Evolutionary conservation across 2,797 vertebrate genomes (phyloP), one percentile per base, ranked within the genome.

Genomic region (Squalus acanthias): DNA sequence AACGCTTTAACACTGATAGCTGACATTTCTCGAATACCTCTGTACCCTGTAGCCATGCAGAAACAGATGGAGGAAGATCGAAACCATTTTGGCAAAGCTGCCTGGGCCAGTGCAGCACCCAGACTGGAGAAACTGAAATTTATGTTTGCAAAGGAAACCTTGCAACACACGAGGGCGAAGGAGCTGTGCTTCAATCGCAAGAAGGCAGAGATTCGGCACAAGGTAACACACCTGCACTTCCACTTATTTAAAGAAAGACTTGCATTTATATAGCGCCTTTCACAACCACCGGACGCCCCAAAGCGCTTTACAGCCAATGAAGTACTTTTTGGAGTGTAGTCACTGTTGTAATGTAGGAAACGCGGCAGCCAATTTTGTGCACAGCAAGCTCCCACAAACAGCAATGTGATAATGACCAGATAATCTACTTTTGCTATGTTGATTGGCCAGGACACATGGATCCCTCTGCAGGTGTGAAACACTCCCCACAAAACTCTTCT

Each of bases 51-150:
- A 99, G 99, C 98, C 96, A 99, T 99, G 99, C 96, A 98, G 95
- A 99, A 98, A 97, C 98, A 99, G 97, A 99, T 99, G 98, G 98
- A 99, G 96, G 98, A 98, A 96, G 99, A 99, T 96, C 97, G 97
- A 96, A 97, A 97, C 96, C 98, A 98, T 67, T 99, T 99, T 97
- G 99, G 99, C 96, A 98, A 98, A 63, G 98, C 98, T 22, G 97
- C 99, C 96, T 99, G 99, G 99, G 98, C 98, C 0, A 98, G 98
- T 29, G 99, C 98, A 12, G 97, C 98, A 88, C 99, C 99, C 69
- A 97, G 99, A 74, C 97, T 99, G 96, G 99, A 99, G 97, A 98
- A 98, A 95, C 98, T 99, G 13, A 98, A 98, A 97, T 98, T 98
- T 91, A 98, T 98, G 96, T 97, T 99, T 96, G 99, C 99, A 88